Conservation (phyloP, 2,113 vertebrate genomes). For the Myrmecophaga tridactyla region DNA sequence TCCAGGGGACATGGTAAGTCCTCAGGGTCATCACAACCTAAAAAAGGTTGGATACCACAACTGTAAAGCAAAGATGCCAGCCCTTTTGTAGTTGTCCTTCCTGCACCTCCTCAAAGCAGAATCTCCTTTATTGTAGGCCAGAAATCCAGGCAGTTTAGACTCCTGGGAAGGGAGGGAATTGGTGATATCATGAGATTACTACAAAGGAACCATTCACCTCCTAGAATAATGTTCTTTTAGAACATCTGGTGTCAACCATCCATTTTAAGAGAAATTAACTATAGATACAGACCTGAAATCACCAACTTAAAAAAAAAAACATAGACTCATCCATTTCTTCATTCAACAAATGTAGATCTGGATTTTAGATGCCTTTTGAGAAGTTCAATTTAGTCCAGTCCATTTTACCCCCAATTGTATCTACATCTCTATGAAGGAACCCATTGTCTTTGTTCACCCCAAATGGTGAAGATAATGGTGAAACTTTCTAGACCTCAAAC, state of each 20-base stretch:
- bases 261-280: neutral
- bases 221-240: neutral
- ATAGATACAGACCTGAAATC: neutral
- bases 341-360: neutral
- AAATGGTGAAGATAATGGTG: neutral
- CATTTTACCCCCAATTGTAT: neutral
- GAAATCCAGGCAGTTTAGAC: neutral
- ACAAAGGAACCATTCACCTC: neutral
- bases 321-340: neutral
- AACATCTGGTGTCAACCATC: neutral
- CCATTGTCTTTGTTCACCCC: neutral
- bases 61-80: neutral
- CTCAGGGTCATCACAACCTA: neutral
- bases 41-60: neutral
- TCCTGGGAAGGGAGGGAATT: neutral
- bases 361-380: conserved; percentile 6
- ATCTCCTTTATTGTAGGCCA: conserved; percentile 9
- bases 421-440: conserved; percentile 21
- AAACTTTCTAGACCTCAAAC: neutral
- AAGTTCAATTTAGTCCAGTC: neutral
- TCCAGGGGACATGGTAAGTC: neutral
- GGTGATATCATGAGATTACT: neutral
- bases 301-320: neutral
- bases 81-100: neutral
- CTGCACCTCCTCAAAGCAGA: neutral